These are phyloP conservation scores for Myotis myotis DNA, from an alignment of 2,797 vertebrate genomes.

Conservation along the genomic window DNA sequence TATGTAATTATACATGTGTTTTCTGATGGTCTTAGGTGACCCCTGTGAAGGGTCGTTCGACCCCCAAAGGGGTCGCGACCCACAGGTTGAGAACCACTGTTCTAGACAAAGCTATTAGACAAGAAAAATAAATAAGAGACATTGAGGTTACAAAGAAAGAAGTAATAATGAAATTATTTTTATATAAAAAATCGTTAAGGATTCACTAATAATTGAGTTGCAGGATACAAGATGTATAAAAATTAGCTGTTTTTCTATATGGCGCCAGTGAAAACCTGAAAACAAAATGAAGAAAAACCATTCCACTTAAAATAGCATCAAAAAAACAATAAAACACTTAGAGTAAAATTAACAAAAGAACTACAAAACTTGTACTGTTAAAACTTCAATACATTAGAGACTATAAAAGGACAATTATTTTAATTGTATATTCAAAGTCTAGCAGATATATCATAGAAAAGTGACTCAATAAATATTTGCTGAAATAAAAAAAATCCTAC, in stretches of 20 bases:
- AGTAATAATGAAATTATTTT: not conserved
- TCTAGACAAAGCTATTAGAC: not conserved
- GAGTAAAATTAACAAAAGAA: not conserved
- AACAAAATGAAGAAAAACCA: conserved; percentile 4
- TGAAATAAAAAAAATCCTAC: not conserved
- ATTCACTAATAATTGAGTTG: not conserved
- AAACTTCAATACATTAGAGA: not conserved
- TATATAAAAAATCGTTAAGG: not conserved
- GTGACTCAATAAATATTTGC: not conserved
- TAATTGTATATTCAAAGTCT: not conserved
- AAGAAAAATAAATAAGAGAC: not conserved
- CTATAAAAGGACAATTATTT: not conserved
- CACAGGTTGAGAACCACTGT: too few relatives aligned
- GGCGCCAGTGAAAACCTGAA: not conserved
- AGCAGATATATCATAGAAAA: not conserved
- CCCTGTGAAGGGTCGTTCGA: too few relatives aligned
- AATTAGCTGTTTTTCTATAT: not conserved
- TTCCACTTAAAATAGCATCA: not conserved
- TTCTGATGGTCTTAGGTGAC: too few relatives aligned
- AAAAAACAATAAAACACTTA: conserved; percentile 1
- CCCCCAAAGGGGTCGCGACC: too few relatives aligned
- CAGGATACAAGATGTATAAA: not conserved
- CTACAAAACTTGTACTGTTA: not conserved
- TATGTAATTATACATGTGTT: too few relatives aligned
- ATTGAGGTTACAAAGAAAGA: not conserved